Evolutionary conservation across 2,113 vertebrate species (phyloP).

Genomic region (Pelecanus crispus): DNA sequence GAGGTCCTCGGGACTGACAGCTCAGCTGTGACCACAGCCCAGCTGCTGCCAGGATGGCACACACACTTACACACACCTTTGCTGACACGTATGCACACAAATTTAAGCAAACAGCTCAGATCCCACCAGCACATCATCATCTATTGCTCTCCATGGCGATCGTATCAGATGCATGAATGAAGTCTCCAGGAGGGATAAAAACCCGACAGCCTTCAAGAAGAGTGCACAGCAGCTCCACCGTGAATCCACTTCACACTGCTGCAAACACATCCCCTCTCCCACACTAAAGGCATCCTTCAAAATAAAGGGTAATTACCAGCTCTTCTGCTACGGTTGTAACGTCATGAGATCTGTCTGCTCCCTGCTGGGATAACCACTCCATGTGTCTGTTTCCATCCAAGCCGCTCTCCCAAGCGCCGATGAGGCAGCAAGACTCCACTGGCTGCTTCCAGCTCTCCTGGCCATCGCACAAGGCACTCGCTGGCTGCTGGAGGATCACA

Average conservation of each 20-base stretch:
- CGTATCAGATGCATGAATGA: fast-evolving
- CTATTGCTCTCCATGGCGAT: fast-evolving
- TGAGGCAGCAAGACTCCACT: neutral
- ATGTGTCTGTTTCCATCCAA: neutral
- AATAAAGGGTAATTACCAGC: neutral
- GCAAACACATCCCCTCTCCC: neutral
- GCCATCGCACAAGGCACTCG: neutral
- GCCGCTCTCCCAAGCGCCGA: neutral
- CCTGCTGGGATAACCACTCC: neutral
- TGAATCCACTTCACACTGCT: neutral
- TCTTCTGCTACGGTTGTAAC: neutral
- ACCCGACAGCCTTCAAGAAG: neutral
- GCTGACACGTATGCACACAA: fast-evolving
- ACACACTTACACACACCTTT: neutral
- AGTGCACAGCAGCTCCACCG: neutral
- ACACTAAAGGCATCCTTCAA: neutral
- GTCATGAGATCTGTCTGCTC: neutral
- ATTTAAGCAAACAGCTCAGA: neutral
- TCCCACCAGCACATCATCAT: neutral
- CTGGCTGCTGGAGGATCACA: neutral
- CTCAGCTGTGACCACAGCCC: neutral
- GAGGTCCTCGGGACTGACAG: neutral
- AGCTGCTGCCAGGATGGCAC: neutral
- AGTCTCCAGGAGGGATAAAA: neutral
- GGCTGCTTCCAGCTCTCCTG: neutral